Base-by-base conservation (phyloP, 2,113 vertebrate species). In the Rana temporaria region DNA sequence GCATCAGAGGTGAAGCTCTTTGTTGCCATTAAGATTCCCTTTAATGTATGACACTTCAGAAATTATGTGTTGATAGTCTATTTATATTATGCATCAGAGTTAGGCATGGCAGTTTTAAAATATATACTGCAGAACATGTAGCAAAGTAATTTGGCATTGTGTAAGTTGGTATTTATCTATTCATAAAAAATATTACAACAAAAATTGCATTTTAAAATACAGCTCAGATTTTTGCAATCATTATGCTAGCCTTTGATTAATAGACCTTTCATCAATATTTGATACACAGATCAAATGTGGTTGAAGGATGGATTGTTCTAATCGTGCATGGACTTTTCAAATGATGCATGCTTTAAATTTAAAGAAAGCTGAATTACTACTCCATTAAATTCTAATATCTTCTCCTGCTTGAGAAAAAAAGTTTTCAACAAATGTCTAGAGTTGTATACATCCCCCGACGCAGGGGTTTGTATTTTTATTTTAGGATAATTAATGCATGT, bases 271-370 rank as follows among this genome's bases (percentile, higher is more conserved):
- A 77, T 9, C 78, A 22, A 53, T 74, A 26, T 48, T 67, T 81
- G 84, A 86, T 69, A 55, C 59, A 30, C 15, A 0, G 38, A 82
- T 74, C 20, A 65, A 86, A 71, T 22, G 66, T 32, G 59, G 79
- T 82, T 85, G 79, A 79, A 85, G 65, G 82, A 72, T 84, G 66
- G 69, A 78, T 65, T 72, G n/a, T 17, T 70, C 79, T 85, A 76
- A 70, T 85, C 82, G 79, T 70, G 59, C 64, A 85, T 24, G 84
- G 74, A 8, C 6, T 59, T 85, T 67, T 64, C 14, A 86, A 73
- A 73, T 74, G 77, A 84, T 67, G 77, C 26, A 26, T 70, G 71
- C 52, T 82, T 87, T 85, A 70, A 79, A 69, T 85, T 86, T 57
- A 68, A 86, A 42, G 63, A 78, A 87, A 66, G 63, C 62, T 66